Percentiles rank a stretch among this genome's conserved stretches.
Evolutionary conservation across 2,797 vertebrate species (phyloP).

Genomic region (Falco cherrug): DNA sequence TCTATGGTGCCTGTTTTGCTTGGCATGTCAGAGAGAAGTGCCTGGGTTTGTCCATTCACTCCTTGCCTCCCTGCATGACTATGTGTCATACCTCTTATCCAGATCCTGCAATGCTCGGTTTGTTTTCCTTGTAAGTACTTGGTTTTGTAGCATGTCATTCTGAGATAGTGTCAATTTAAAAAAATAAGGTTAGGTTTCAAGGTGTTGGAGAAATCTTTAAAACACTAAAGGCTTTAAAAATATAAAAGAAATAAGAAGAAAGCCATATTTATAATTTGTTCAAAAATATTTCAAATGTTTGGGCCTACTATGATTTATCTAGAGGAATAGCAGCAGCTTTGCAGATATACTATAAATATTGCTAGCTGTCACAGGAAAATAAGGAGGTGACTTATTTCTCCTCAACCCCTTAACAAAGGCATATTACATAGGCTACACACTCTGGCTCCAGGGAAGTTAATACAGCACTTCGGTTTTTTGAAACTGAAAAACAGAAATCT

Average conservation of each 20-base stretch:
- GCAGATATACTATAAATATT: neutral
- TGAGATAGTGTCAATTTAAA: neutral
- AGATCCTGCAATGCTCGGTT: neutral
- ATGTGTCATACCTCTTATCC: neutral
- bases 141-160: neutral
- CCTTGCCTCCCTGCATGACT: neutral
- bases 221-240: neutral
- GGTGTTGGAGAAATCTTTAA: neutral
- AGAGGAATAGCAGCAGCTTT: neutral
- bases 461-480: neutral
- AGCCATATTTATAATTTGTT: neutral
- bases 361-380: neutral
- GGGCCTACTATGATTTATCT: neutral
- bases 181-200: neutral
- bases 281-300: neutral
- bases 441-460: neutral
- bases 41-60: neutral
- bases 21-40: neutral
- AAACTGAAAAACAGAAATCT: neutral
- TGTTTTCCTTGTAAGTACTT: neutral
- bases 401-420: neutral
- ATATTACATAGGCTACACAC: neutral
- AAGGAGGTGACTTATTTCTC: neutral
- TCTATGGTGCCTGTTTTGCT: neutral
- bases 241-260: neutral